Conservation (phyloP, 1,140 invertebrate genomes). For the Nomia melanderi region DNA sequence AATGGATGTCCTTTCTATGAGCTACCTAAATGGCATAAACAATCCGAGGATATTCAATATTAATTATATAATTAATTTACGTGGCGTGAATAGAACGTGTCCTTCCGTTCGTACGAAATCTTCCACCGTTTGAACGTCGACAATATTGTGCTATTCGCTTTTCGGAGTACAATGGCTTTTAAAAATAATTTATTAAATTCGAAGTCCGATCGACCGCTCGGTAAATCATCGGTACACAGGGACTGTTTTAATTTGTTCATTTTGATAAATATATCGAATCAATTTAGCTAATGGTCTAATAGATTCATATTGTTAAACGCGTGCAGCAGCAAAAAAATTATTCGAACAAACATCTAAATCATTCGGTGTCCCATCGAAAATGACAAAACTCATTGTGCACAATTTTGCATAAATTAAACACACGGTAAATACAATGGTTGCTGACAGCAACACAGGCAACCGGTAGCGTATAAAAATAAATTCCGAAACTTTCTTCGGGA, state of each 20-base stretch:
- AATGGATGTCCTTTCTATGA: conserved; percentile 57
- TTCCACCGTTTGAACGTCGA: conserved; percentile 40
- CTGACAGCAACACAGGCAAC: neutral
- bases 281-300: conserved; percentile 39
- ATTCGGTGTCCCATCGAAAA: conserved; percentile 7
- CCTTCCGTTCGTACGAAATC: conserved; percentile 50
- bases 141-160: conserved; percentile 58
- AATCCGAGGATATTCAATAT: conserved; percentile 64
- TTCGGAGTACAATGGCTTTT: conserved; percentile 43
- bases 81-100: conserved; percentile 58
- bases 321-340: conserved; percentile 7
- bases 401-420: conserved; percentile 22
- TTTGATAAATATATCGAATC: conserved; percentile 32
- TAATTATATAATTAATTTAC: conserved; percentile 68
- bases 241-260: conserved; percentile 42
- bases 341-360: conserved; percentile 33
- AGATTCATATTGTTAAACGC: conserved; percentile 13
- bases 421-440: neutral
- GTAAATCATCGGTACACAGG: conserved; percentile 39
- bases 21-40: conserved; percentile 53
- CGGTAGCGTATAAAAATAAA: conserved; percentile 31
- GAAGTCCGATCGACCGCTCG: conserved; percentile 24
- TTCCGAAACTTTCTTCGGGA: conserved; percentile 33
- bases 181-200: conserved; percentile 51
- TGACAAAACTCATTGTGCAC: conserved; percentile 9